Percentiles rank a stretch among this genome's conserved stretches.
Evolutionary conservation across 2,888 invertebrate genomes (phyloP).

Genomic region (Coelopa pilipes): DNA sequence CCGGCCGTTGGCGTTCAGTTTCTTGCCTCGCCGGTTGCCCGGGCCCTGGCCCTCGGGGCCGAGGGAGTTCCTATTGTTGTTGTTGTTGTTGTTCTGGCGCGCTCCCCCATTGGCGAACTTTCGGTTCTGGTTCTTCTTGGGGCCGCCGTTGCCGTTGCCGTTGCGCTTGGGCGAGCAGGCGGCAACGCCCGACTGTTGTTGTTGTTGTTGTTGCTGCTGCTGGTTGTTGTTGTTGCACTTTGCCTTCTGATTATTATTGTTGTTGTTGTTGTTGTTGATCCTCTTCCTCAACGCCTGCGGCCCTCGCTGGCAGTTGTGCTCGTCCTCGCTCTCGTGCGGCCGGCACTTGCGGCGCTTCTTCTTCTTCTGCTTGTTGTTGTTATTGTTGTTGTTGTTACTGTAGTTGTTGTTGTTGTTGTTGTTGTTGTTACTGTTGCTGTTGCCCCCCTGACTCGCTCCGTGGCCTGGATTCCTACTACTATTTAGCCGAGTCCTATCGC

Average conservation of each 20-base stretch:
- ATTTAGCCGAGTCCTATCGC: conserved; percentile 49
- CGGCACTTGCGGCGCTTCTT: conserved; percentile 61
- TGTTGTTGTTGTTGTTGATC: conserved; percentile 42
- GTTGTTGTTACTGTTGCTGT: conserved; percentile 46
- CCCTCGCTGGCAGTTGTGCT: conserved; percentile 58
- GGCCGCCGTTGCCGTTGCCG: conserved; percentile 38
- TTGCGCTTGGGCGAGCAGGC: conserved; percentile 18
- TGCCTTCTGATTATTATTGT: conserved; percentile 33
- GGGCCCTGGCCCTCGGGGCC: conserved; percentile 37
- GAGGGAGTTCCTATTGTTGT: conserved; percentile 39
- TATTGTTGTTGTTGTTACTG: conserved; percentile 51
- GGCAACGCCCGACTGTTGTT: conserved; percentile 32
- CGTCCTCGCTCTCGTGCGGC: conserved; percentile 59
- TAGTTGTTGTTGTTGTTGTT: conserved; percentile 53
- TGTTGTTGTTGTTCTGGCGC: conserved; percentile 35
- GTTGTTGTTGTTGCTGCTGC: conserved; percentile 42
- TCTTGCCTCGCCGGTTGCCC: conserved; percentile 49
- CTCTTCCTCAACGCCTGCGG: conserved; percentile 54
- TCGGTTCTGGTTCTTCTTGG: conserved; percentile 44
- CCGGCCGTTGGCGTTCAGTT: conserved; percentile 48
- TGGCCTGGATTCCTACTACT: too few relatives aligned
- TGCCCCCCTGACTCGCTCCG: conserved; percentile 45
- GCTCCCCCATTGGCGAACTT: conserved; percentile 14
- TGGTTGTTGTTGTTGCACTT: conserved; percentile 42
- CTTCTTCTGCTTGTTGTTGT: conserved; percentile 54